Percentiles rank a stretch among this genome's conserved stretches.
Evolutionary conservation across 2,113 vertebrate genomes (phyloP).

Genomic region (Gymnarchus niloticus): DNA sequence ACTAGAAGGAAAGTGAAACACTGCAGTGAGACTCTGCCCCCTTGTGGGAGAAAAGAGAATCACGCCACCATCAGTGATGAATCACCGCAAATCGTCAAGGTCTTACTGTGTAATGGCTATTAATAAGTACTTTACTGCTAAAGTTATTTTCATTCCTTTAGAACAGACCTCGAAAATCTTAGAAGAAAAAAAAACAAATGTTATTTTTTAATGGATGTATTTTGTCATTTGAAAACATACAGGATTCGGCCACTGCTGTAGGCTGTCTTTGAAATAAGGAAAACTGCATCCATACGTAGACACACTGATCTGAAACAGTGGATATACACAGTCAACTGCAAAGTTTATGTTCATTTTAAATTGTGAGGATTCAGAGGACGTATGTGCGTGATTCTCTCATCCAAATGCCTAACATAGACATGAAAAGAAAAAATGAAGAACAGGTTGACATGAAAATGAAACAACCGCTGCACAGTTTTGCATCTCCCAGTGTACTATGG

Average conservation of each 20-base stretch:
- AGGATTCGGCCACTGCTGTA: not conserved
- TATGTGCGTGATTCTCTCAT: not conserved
- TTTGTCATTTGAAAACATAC: not conserved
- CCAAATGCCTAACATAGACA: not conserved
- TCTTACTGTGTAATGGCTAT: not conserved
- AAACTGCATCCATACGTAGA: not conserved
- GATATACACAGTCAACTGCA: not conserved
- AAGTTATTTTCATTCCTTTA: not conserved
- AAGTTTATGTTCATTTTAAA: not conserved
- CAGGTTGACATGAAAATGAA: not conserved
- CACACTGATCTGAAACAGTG: not conserved
- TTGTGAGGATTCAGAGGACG: not conserved
- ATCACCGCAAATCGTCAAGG: constrained; percentile 3
- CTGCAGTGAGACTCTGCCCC: not conserved
- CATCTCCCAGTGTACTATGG: not conserved
- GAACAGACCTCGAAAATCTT: not conserved
- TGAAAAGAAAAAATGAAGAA: not conserved
- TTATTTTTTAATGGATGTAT: not conserved
- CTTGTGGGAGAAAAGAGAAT: not conserved
- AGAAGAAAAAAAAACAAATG: not conserved
- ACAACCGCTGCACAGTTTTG: not conserved
- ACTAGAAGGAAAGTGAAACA: not conserved
- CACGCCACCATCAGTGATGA: not conserved
- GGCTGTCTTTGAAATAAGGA: not conserved
- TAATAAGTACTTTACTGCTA: not conserved